Evolutionary conservation across 2,113 vertebrate species (phyloP), one percentile per base, ranked within the genome.

Genomic region (Podarcis raffonei): DNA sequence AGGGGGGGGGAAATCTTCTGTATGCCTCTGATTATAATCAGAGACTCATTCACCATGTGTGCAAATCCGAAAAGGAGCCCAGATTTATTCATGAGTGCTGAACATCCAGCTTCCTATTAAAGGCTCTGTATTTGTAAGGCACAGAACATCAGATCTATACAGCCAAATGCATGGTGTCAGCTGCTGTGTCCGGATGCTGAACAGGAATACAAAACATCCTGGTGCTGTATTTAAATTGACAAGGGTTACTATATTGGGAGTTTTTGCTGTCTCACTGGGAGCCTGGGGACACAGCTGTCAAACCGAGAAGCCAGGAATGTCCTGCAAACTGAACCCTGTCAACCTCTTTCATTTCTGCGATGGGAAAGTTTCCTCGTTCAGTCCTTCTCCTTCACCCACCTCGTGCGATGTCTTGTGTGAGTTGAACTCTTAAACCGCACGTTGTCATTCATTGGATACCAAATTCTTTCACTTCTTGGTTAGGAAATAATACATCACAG

Each of bases 121-220:
- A 69, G 66, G 22, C 20, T 7, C 81, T 85, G 84, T 39, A 91
- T 90, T 75, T 89, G 84, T 25, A 84, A 86, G 83, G 81, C 75
- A 89, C 42, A 1, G 12, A 88, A 87, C 87, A 92, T 94, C 94
- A 94, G 87, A 90, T n/a, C 92, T 91, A 85, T 32, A 65, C 69
- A 94, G 92, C 35, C 86, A 93, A 95, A 95, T 84, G 68, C 88
- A 80, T n/a, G 15, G 87, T 94, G 91, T 96, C 94, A 96, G 93
- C 82, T 92, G 90, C 92, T 93, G 65, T 86, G 88, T 86, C 91
- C 92, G 80, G 87, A 87, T 91, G 90, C 86, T 86, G 86, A 83
- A 91, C 78, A 94, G 87, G 57, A 57, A 94, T 89, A 85, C 35
- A 94, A 92, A 95, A 89, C 53, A 92, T 82, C 66, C 86, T 80